A percentile compares a stretch with the other conserved stretches of the same genome.
phyloP scores from a whole-genome alignment of 2,888 invertebrate species.

The Slavum lentiscoides region DNA sequence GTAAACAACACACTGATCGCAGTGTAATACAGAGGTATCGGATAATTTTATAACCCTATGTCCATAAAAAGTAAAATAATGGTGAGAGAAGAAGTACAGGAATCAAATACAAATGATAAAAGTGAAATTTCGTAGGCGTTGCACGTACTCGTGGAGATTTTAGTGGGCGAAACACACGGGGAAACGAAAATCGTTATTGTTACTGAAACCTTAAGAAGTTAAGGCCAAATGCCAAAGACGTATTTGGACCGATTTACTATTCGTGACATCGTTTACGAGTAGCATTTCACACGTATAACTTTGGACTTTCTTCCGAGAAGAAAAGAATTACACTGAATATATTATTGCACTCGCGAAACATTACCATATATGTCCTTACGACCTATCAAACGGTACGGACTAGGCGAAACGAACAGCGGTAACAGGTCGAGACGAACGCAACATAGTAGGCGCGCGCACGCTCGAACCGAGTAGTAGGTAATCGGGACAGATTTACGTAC shows the following conservation, averaged over 20 bases:
- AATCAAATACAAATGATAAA: no score
- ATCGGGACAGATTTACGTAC: background rate
- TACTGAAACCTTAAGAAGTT: no score
- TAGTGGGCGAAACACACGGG: no score
- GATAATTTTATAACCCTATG: no score
- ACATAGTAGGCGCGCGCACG: background rate
- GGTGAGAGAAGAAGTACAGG: no score
- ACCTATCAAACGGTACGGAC: background rate
- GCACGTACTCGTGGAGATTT: no score
- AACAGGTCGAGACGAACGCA: background rate
- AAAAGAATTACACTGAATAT: conserved; percentile 1
- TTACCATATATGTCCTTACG: conserved; percentile 46
- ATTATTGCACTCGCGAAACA: conserved; percentile 2
- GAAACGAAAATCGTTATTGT: no score
- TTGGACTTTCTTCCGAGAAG: conserved; percentile 15
- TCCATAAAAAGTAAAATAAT: no score
- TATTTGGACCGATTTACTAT: background rate
- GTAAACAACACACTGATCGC: no score
- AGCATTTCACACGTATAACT: background rate
- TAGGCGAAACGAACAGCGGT: background rate
- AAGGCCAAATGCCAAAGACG: background rate
- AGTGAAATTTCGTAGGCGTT: no score
- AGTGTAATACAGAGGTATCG: no score
- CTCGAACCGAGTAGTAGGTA: background rate
- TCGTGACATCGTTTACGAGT: background rate